Evolutionary conservation across 2,888 invertebrate genomes (phyloP), one percentile per base, ranked within the genome.

Genomic region (Octodonta nipae): DNA sequence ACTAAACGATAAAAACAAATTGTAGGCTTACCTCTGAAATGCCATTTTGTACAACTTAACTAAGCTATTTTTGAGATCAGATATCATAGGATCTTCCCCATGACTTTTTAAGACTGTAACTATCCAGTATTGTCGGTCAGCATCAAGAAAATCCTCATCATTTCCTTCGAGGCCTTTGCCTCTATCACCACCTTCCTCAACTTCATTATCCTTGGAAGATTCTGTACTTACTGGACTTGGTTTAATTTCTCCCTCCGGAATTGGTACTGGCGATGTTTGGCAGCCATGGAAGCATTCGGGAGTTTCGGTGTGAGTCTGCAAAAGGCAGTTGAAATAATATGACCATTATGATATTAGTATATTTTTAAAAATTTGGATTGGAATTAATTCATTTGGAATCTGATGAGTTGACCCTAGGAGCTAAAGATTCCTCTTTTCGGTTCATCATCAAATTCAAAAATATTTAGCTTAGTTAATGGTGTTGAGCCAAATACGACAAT

Each of bases 11-110:
- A 22, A 2, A 4, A 4, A 11, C 11, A n/a, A 6, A 20, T 20
- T 20, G 20, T 20, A n/a, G 20, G 20, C 30, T 34, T 59, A 78
- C 80, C 85, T 76, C 38, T 79, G 70, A 56, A 87, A 86, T 5
- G 86, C 86, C 37, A 77, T 75, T 47, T 78, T 77, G 61, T 86
- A 87, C 15, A 86, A 63, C 47, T 76, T 73, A 2, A 83, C 83
- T 37, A 86, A 64, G 55, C 74, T 74, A 41, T 79, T 66, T 59
- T 82, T 83, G 25, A 86, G 65, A 50, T 78, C 73, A 4, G 61
- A 51, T 5, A 70, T 61, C 22, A 67, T 58, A 15, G 60, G 61
- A 43, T 67, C 67, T 42, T 53, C 55, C 6, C 64, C 67, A 27
- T 66, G 63, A 29, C 67, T 66, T 41, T 64, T 73, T 43, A 84